Percentiles rank a stretch among this genome's conserved stretches.
Evolutionary conservation across 64 coral and sea anemone genomes (phyloP).

Genomic region (Platygyra sinensis): DNA sequence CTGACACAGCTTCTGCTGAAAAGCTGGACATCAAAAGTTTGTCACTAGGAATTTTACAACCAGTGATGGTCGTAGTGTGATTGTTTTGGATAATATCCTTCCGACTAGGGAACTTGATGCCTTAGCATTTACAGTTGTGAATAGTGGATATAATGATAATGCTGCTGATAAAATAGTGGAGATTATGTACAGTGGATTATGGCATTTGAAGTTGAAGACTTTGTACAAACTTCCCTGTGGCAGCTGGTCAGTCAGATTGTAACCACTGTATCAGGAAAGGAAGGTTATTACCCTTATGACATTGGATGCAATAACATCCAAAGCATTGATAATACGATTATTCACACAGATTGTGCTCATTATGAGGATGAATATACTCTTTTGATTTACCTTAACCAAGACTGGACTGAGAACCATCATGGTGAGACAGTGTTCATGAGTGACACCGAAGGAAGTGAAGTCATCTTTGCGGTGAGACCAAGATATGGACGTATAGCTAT

Average conservation of each 20-base stretch:
- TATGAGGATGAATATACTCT: conserved; percentile 81
- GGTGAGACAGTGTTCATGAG: conserved; percentile 86
- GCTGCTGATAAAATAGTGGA: conserved; percentile 48
- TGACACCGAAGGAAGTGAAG: conserved; percentile 57
- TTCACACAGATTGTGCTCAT: conserved; percentile 54
- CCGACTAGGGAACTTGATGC: conserved; percentile 42
- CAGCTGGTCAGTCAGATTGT: conserved; percentile 55
- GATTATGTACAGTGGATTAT: conserved; percentile 86
- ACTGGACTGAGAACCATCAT: conserved; percentile 81
- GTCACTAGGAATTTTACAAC: conserved; percentile 65
- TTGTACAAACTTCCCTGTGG: conserved; percentile 71
- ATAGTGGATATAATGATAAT: conserved; percentile 55
- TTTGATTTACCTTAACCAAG: conserved; percentile 75
- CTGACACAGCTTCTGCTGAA: not conserved
- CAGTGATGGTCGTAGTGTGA: conserved; percentile 34
- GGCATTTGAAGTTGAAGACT: conserved; percentile 63
- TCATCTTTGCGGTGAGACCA: conserved; percentile 84
- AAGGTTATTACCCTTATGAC: conserved; percentile 84
- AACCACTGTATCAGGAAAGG: conserved; percentile 44
- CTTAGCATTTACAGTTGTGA: conserved; percentile 29
- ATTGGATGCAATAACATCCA: conserved; percentile 85
- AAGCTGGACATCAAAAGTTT: conserved; percentile 38
- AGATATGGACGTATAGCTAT: conserved; percentile 76
- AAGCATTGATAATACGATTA: conserved; percentile 59
- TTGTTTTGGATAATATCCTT: conserved; percentile 78